Base-by-base conservation (phyloP, 2,113 vertebrate genomes). In the Dromiciops gliroides region DNA sequence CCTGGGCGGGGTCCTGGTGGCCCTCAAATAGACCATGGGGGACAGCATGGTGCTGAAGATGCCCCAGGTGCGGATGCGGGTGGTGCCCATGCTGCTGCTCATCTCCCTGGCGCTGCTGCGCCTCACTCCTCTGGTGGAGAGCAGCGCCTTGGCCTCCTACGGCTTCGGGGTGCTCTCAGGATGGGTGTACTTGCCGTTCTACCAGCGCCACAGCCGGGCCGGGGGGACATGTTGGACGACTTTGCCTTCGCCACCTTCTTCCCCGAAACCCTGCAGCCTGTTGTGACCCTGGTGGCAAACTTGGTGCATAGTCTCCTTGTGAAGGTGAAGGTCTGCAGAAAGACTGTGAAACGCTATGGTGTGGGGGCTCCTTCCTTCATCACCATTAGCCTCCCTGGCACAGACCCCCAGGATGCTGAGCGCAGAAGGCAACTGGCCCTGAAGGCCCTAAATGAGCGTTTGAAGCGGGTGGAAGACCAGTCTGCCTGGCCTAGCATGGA, bases 181-280 rank as follows among this genome's bases (percentile, higher is more conserved):
- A 75, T 99, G 99, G 99, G 98, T 99, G 88, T 99, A 99, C 97
- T 99, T 99, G 47, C 99, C 99, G 51, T 99, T 99, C 98, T 99
- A 99, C 98, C 99, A 99, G 98, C 99, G 99, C 96, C 99, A 99
- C 97, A 99, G 99, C 98, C 98, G 99, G 19, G 99, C 91, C 99
- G 99, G 0, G 99, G 99, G 24, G 99, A 99, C 98, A 99, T 99
- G 99, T 99, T 99, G 0, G 99, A 99, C 98, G 99, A 99, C 98
- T 99, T 99, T 89, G 99, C 99, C 92, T 99, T 99, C 0, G 99
- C 99, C 90, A 99, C 99, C 90, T 99, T 99, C 98, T 99, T 99
- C 98, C 99, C 99, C 0, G 99, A 99, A 98, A 99, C 99, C 19
- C 94, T 99, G 94, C 99, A 99, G 98, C 99, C 99, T 0, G 98